phyloP scores from a whole-genome alignment of 2,888 invertebrate genomes.

The Lepidonotus clava region DNA sequence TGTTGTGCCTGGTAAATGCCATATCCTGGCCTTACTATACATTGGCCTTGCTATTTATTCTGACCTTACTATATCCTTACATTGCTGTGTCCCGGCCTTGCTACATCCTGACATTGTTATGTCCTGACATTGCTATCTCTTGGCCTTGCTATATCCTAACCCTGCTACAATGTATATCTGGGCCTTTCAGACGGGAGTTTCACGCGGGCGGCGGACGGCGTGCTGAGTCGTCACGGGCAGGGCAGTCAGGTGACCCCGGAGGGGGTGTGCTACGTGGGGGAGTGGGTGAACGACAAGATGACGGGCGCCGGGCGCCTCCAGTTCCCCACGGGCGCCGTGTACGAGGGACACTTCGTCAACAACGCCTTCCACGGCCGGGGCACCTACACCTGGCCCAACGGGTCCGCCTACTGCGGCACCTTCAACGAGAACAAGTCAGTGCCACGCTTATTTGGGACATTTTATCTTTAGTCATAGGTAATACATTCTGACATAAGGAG shows the following conservation, averaged over 20 bases:
- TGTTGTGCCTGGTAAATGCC: too few relatives aligned
- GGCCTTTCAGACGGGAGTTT: slow-evolving; percentile 75
- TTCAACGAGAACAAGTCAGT: slow-evolving; percentile 78
- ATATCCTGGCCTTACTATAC: too few relatives aligned
- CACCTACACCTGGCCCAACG: slow-evolving; percentile 78
- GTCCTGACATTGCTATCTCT: too few relatives aligned
- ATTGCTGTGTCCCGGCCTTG: too few relatives aligned
- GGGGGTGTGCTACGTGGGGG: slow-evolving; percentile 76
- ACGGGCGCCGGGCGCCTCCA: slow-evolving; percentile 75
- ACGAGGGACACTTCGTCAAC: slow-evolving; percentile 77
- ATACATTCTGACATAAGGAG: too few relatives aligned
- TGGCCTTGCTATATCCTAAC: too few relatives aligned
- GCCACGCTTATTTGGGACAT: too few relatives aligned
- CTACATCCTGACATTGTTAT: too few relatives aligned
- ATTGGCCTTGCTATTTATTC: too few relatives aligned
- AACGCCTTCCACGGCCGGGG: slow-evolving; percentile 79
- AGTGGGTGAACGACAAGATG: slow-evolving; percentile 78
- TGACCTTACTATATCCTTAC: too few relatives aligned
- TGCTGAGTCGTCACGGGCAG: slow-evolving; percentile 73
- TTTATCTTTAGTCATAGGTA: too few relatives aligned
- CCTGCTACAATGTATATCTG: too few relatives aligned
- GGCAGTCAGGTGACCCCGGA: slow-evolving; percentile 74
- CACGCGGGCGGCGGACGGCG: slow-evolving; percentile 70
- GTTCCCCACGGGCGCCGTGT: slow-evolving; percentile 74
- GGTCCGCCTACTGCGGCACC: slow-evolving; percentile 76